A percentile compares a stretch with the other conserved stretches of the same genome.
Conservation (phyloP, 2,888 invertebrate genomes). For the Agrochola macilenta region DNA sequence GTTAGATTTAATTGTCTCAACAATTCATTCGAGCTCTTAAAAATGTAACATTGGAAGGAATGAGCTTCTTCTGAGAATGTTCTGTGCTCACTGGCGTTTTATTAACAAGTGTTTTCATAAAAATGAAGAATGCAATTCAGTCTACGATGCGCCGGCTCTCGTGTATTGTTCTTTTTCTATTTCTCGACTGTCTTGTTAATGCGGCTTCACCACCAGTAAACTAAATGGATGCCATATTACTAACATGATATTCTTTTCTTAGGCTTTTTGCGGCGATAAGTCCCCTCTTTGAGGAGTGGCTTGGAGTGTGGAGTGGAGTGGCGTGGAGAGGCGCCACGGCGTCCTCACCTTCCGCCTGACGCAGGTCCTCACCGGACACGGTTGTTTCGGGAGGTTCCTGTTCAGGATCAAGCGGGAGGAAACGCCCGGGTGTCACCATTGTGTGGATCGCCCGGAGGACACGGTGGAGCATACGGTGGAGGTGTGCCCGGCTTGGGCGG, state of each 20-base stretch:
- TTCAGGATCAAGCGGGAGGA: too few relatives aligned
- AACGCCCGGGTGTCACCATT: too few relatives aligned
- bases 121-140: conserved; percentile 13
- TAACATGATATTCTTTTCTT: conserved; percentile 20
- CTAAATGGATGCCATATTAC: conserved; percentile 24
- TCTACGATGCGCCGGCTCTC: conserved; percentile 6
- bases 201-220: not conserved
- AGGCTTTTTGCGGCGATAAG: too few relatives aligned
- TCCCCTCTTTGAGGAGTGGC: too few relatives aligned
- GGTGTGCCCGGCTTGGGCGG: too few relatives aligned
- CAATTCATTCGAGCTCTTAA: not conserved
- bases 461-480: too few relatives aligned
- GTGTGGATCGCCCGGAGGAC: too few relatives aligned
- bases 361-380: too few relatives aligned
- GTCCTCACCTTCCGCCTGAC: too few relatives aligned
- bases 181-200: conserved; percentile 23
- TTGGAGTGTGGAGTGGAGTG: too few relatives aligned
- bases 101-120: conserved; percentile 8
- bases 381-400: too few relatives aligned
- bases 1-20: conserved; percentile 8
- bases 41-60: conserved; percentile 12
- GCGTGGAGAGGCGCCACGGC: too few relatives aligned
- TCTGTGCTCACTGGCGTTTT: not conserved
- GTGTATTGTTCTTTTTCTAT: conserved; percentile 6
- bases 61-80: not conserved